Evolutionary conservation across 2,888 invertebrate species (phyloP), one percentile per base, ranked within the genome.

Genomic region (Trissolcus brochymenae): DNA sequence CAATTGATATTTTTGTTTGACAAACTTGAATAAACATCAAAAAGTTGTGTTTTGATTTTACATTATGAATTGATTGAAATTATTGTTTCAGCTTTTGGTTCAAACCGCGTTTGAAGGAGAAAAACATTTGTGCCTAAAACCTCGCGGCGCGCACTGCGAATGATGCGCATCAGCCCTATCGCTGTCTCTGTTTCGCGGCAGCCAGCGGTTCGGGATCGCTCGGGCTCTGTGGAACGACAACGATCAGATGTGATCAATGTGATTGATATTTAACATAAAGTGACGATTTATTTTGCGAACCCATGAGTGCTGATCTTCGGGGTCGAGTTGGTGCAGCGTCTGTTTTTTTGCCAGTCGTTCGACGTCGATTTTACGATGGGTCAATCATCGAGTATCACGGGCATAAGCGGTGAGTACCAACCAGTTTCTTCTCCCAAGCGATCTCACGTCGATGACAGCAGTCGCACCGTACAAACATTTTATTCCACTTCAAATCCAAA

Each of bases 371-470:
- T 56, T 78, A 85, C 81, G 81, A 88, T 88, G 88, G 88, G 88
- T 77, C 88, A 88, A 81, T 87, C 87, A 73, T 88, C 88, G 78
- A 88, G 88, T 82, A 87, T 85, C 82, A 86, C 86, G 84, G 87
- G 88, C 75, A 87, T 87, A 83, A 88, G 85, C 84, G 88, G 88
- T 88, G 83, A 88, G 73, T 81, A 35, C 53, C 25, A 64, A 41
- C 56, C 50, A 57, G 43, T 53, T 64, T 14, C 49, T 65, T 14
- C 62, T 55, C 14, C 17, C 41, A 53, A 35, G 51, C 40, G 46
- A 46, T 46, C 46, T 46, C 46, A 46, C 14, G 46, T 16, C 2
- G 46, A 46, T 46, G 46, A 46, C 46, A 46, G 46, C 46, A 46
- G 14, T 46, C 46, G 14, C 11, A 14, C 3, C 16, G 16, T 35